Base-by-base conservation (phyloP, 2,113 vertebrate species). In the Brachyistius frenatus region DNA sequence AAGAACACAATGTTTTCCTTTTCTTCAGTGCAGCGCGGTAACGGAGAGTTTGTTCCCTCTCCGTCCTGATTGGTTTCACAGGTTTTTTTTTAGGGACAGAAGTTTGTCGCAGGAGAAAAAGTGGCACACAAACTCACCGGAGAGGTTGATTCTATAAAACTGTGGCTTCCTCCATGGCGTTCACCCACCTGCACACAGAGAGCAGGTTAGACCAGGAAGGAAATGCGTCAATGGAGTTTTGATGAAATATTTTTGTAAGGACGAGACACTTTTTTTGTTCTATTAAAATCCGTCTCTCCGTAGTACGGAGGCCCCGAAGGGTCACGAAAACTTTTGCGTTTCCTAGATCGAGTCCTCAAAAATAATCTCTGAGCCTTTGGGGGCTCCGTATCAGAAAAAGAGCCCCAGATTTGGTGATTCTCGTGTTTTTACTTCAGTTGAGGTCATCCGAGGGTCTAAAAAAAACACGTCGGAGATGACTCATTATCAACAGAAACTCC, bases 161-260 rank as follows among this genome's bases (percentile, higher is more conserved):
- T 2, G 97, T 98, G 61, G 98, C 98, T 83, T 97, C 96, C 89
- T 98, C 96, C 96, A 99, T 99, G 88, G 97, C 97, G 74, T 97
- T 94, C 66, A 96, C 96, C 98, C 98, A 99, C 88, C 98, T 99
- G 92, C 35, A 72, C 78, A 82, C 73, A 46, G 57, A 86, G 9
- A 68, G 76, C 31, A 61, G 46, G 57, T 33, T 30, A 71, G 52
- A 67, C 78, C 16, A 80, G 82, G 53, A 56, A 49, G 15, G 23
- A 61, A 32, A 63, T 35, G 14, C 15, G 70, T 31, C 1, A 52
- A 14, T 16, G 31, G 41, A 66, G 35, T 15, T 57, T 30, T 49
- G 33, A 5, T 55, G 35, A 47, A 72, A 56, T 13, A 52, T 7
- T n/a, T 8, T 31, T 62, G 56, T 61, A 13, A 41, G 13, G 31